Conservation (phyloP, 53 echinoderm and acorn worm species). For the Echinarachnius parma region DNA sequence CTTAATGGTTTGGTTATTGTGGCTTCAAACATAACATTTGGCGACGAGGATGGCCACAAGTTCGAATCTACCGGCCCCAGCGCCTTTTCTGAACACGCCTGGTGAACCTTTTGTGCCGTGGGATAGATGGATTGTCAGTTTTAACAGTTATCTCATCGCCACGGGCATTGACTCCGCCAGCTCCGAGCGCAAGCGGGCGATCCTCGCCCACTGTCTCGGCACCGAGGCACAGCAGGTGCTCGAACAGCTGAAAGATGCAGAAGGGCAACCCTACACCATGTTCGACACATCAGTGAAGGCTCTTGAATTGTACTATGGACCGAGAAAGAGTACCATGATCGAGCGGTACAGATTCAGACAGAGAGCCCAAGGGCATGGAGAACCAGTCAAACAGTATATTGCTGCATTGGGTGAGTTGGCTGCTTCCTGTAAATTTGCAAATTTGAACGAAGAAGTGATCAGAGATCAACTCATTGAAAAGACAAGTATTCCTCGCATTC, state of each 20-base stretch:
- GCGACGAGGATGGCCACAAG: slow-evolving; percentile 29
- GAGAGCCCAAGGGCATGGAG: slow-evolving; percentile 31
- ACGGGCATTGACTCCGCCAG: slow-evolving; percentile 20
- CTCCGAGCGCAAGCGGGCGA: not conserved
- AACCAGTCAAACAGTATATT: slow-evolving; percentile 31
- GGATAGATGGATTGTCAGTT: slow-evolving; percentile 37
- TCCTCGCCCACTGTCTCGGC: slow-evolving; percentile 33
- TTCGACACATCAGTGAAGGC: slow-evolving; percentile 19
- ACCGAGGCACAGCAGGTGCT: slow-evolving; percentile 16
- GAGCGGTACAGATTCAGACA: slow-evolving; percentile 51
- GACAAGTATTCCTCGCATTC: slow-evolving; percentile 14
- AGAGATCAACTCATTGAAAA: slow-evolving; percentile 56
- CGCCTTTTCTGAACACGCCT: slow-evolving; percentile 38
- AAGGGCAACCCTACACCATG: not conserved
- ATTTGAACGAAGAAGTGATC: slow-evolving; percentile 46
- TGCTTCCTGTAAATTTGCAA: slow-evolving; percentile 46
- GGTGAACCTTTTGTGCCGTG: slow-evolving; percentile 31
- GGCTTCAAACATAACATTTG: slow-evolving; percentile 28
- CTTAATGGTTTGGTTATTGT: too few species aligned
- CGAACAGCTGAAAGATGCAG: not conserved
- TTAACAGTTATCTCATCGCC: slow-evolving; percentile 14
- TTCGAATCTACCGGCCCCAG: slow-evolving; percentile 23
- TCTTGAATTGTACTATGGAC: slow-evolving; percentile 33
- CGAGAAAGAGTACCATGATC: slow-evolving; percentile 35
- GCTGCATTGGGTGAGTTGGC: slow-evolving; percentile 41